These are phyloP conservation scores for Archaeoteleia sp. DNA, from an alignment of 2,888 invertebrate genomes.

Conservation along the genomic window DNA sequence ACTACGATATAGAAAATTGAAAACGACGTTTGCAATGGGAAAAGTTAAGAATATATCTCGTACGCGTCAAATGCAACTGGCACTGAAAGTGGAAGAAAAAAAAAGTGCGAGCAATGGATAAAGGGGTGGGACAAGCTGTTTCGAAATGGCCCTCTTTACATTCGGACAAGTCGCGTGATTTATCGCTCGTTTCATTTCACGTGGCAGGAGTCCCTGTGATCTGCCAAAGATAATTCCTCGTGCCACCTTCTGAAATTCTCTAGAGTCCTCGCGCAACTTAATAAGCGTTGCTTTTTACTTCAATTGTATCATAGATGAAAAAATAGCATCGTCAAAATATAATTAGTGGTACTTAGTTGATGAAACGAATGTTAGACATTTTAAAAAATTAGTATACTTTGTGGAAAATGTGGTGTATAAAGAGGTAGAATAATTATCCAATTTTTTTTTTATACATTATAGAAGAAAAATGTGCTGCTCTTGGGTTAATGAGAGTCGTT, in stretches of 20 bases:
- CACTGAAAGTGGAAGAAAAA: conserved; percentile 29
- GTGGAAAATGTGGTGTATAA: too few species aligned
- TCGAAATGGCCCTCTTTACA: conserved; percentile 26
- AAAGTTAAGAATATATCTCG: conserved; percentile 51
- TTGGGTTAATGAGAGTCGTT: too few species aligned
- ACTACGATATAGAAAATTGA: conserved; percentile 14
- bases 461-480: too few species aligned
- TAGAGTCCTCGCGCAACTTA: conserved; percentile 3
- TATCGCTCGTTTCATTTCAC: conserved; percentile 26
- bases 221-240: conserved; percentile 19
- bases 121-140: conserved; percentile 16
- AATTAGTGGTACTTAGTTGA: too few species aligned
- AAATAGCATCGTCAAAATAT: too few species aligned
- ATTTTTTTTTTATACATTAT: too few species aligned
- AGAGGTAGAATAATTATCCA: too few species aligned
- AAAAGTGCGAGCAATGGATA: not conserved
- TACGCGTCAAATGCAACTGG: conserved; percentile 55
- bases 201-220: conserved; percentile 9
- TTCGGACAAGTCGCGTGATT: conserved; percentile 41
- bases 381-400: too few species aligned
- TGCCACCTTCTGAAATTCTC: conserved; percentile 39
- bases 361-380: too few species aligned
- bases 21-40: conserved; percentile 39
- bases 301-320: too few species aligned
- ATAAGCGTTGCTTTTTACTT: not conserved